Conservation (phyloP, 2,113 vertebrate genomes). For the Neodon shergylaensis region DNA sequence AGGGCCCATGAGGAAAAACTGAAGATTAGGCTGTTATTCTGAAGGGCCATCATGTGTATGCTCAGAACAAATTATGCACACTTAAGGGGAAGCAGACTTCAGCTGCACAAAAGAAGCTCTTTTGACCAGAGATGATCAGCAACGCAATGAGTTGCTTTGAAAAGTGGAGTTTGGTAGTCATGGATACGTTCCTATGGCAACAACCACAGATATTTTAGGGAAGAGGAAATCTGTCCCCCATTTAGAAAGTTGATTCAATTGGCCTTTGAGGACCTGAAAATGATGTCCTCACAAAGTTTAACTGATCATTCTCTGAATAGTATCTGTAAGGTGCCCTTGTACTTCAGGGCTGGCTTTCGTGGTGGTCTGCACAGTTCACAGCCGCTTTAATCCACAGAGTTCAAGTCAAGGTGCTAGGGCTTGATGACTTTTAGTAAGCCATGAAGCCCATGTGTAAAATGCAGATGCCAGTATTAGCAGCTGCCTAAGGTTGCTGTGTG, state of each 20-base stretch:
- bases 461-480: background rate
- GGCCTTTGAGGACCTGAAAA: background rate
- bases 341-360: background rate
- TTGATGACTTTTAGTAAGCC: background rate
- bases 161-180: background rate
- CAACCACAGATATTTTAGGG: background rate
- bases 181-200: background rate
- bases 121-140: conserved; percentile 23
- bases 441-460: background rate
- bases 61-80: background rate
- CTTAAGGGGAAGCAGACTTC: conserved; percentile 13
- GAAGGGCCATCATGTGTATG: background rate
- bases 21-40: background rate
- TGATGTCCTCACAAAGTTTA: background rate
- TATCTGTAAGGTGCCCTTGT: background rate
- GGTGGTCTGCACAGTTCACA: background rate
- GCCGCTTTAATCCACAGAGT: background rate
- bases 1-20: background rate
- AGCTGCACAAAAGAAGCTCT: background rate
- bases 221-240: background rate
- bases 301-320: background rate
- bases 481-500: background rate
- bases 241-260: background rate
- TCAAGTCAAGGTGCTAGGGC: background rate
- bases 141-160: background rate